Conservation (phyloP, 2,113 vertebrate species). For the Platysteira castanea region DNA sequence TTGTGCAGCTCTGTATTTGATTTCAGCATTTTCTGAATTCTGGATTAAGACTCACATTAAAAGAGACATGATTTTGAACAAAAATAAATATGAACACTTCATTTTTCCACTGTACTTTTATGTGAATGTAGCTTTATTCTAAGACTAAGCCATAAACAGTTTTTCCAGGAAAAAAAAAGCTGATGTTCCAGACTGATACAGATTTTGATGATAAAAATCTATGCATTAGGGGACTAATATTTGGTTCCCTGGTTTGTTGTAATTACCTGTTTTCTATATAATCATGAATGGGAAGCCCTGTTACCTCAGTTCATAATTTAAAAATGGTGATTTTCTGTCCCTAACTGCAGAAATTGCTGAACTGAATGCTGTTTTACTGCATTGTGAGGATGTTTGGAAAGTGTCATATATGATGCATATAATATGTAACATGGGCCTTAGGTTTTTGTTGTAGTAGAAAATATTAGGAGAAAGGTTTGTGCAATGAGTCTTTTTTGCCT, state of each 20-base stretch:
- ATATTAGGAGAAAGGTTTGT: neutral
- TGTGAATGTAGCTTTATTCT: neutral
- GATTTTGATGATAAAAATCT: neutral
- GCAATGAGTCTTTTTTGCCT: neutral
- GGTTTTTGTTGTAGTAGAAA: neutral
- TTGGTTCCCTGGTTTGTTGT: neutral
- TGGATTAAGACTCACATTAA: neutral
- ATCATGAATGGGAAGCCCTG: neutral
- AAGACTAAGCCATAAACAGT: neutral
- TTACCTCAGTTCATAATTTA: neutral
- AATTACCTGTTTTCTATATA: neutral
- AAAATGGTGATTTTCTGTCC: neutral
- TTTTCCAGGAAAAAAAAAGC: neutral
- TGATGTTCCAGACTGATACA: accelerated
- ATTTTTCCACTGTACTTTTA: neutral
- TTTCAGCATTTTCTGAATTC: neutral
- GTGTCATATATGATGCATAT: neutral
- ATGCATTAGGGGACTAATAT: neutral
- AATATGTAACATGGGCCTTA: neutral
- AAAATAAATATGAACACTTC: neutral
- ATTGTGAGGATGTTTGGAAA: neutral
- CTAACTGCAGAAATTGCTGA: neutral
- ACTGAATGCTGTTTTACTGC: neutral
- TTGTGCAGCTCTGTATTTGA: neutral
- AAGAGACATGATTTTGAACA: neutral